Conservation (phyloP, 1,140 invertebrate species). For the Drosophila carrolli region DNA sequence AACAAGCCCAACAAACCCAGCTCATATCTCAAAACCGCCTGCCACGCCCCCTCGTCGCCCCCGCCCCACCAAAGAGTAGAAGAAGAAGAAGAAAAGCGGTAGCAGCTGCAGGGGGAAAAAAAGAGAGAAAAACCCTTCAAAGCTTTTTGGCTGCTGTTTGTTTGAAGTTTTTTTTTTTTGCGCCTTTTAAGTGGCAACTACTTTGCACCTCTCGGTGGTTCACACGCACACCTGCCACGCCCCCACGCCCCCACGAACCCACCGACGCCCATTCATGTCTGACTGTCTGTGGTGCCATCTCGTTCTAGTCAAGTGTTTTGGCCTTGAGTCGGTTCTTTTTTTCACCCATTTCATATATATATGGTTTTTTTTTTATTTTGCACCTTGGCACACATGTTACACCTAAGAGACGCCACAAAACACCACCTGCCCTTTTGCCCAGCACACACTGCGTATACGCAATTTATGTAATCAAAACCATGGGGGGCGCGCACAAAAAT, state of each 20-base stretch:
- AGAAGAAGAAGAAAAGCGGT: conserved; percentile 10
- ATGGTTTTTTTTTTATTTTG: conserved; percentile 19
- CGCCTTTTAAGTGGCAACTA: conserved; percentile 58
- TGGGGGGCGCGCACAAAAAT: conserved; percentile 2
- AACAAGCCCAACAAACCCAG: conserved; percentile 16
- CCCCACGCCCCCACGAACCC: background rate
- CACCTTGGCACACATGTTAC: conserved; percentile 55
- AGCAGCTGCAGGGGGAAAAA: background rate
- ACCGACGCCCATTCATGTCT: conserved; percentile 37
- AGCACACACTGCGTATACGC: conserved; percentile 39
- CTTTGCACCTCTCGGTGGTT: conserved; percentile 54
- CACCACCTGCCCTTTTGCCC: conserved; percentile 1
- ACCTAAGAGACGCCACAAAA: conserved; percentile 13
- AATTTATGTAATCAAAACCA: conserved; percentile 41
- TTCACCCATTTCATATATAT: conserved; percentile 19
- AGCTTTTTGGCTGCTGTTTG: conserved; percentile 62
- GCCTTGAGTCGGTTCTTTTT: conserved; percentile 39
- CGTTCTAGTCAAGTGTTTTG: conserved; percentile 47
- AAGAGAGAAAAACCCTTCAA: conserved; percentile 31
- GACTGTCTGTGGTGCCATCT: conserved; percentile 44
- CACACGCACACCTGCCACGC: conserved; percentile 38
- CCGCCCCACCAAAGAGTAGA: background rate
- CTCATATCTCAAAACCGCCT: conserved; percentile 14
- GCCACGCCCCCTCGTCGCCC: conserved; percentile 1
- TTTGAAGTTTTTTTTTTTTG: conserved; percentile 47